These are phyloP conservation scores for Spermophilus dauricus DNA, from an alignment of 2,113 vertebrate genomes.

Conservation along the genomic window DNA sequence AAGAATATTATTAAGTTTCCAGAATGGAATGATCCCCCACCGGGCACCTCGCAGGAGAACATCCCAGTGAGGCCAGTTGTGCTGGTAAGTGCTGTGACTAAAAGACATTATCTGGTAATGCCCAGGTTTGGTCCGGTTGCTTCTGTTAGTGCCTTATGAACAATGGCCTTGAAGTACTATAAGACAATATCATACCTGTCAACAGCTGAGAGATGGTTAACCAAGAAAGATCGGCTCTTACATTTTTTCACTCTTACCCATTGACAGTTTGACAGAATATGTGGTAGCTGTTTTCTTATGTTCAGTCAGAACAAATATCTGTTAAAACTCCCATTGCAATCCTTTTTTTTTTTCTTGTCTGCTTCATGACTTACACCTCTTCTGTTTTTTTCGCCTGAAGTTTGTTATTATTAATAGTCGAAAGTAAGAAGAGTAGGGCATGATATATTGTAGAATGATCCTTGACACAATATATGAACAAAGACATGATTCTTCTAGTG, in stretches of 20 bases:
- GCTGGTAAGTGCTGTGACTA: constrained; percentile 85
- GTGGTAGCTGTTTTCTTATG: neutral
- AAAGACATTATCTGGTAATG: neutral
- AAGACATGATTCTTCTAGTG: neutral
- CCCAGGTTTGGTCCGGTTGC: neutral
- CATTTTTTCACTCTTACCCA: neutral
- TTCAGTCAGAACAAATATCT: constrained; percentile 12
- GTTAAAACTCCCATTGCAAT: neutral
- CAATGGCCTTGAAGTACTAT: neutral
- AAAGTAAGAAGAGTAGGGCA: neutral
- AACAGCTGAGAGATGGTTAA: neutral
- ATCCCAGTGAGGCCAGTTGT: constrained; percentile 87
- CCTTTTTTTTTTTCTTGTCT: constrained; percentile 35
- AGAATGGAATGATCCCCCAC: constrained; percentile 86
- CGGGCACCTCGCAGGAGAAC: constrained; percentile 83
- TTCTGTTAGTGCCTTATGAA: neutral
- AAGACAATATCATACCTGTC: neutral
- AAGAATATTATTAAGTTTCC: constrained; percentile 89
- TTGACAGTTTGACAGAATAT: neutral
- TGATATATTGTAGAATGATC: neutral
- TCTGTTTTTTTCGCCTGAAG: neutral
- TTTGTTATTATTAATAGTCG: constrained; percentile 11
- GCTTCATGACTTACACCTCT: neutral
- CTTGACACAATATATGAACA: neutral
- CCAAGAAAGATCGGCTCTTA: neutral